Conservation (phyloP, 2,113 vertebrate species). For the Phyllostomus discolor region DNA sequence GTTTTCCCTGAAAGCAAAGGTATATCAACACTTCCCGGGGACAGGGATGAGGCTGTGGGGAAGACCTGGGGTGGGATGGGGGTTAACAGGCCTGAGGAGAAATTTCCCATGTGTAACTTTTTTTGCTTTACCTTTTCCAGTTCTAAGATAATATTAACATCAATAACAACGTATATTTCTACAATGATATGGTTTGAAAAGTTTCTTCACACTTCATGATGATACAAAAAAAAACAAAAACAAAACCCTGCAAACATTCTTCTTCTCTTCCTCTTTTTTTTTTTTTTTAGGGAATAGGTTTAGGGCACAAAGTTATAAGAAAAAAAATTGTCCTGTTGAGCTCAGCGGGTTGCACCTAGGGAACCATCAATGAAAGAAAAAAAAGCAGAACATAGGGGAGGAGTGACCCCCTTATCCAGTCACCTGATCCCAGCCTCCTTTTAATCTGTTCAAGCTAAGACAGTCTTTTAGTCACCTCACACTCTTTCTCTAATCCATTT, state of each 20-base stretch:
- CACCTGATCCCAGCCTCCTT: neutral
- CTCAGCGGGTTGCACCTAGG: neutral
- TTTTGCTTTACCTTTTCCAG: neutral
- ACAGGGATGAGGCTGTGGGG: neutral
- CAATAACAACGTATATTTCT: neutral
- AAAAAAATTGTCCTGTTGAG: neutral
- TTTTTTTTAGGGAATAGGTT: neutral
- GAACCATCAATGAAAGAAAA: neutral
- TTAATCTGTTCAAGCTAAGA: neutral
- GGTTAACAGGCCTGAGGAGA: neutral
- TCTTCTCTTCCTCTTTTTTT: no score
- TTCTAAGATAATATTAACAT: neutral
- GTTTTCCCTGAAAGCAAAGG: neutral
- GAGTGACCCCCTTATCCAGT: neutral
- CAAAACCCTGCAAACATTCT: neutral
- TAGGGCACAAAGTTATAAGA: neutral
- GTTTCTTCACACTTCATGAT: neutral
- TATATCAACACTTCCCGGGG: neutral
- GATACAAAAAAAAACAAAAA: neutral
- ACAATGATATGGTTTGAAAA: neutral
- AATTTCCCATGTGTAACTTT: neutral
- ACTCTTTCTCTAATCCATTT: no score
- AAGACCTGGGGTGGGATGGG: neutral
- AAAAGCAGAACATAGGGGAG: neutral
- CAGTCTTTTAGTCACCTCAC: neutral